Percentiles rank a stretch among this genome's conserved stretches.
Evolutionary conservation across 2,888 invertebrate genomes (phyloP).

Genomic region (Tiliacea aurago): DNA sequence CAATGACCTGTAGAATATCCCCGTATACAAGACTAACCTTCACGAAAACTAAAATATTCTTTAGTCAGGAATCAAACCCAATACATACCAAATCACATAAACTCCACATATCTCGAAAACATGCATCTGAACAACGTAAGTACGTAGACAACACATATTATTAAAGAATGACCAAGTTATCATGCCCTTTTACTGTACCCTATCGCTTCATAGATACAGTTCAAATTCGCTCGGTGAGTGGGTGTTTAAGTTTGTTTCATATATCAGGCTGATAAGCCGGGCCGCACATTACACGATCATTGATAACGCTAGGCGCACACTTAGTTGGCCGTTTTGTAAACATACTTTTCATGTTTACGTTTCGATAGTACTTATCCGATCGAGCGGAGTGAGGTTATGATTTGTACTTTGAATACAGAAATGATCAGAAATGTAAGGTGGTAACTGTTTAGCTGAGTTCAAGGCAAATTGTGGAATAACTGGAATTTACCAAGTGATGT

Average conservation of each 20-base stretch:
- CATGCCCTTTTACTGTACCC: background rate
- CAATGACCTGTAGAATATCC: background rate
- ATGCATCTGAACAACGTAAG: constrained; percentile 35
- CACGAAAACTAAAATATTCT: background rate
- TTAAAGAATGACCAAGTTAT: constrained; percentile 27
- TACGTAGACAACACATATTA: constrained; percentile 30
- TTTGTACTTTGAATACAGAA: constrained; percentile 23
- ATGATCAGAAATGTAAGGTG: background rate
- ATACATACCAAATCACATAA: constrained; percentile 28
- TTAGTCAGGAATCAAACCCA: constrained; percentile 21
- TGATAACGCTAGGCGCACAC: constrained; percentile 64
- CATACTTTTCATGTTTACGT: constrained; percentile 63
- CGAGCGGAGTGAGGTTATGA: constrained; percentile 57
- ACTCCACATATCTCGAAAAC: constrained; percentile 45
- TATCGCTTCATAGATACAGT: background rate
- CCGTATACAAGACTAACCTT: background rate
- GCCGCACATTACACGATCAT: constrained; percentile 62
- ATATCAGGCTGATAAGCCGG: constrained; percentile 56
- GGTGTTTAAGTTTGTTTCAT: constrained; percentile 19
- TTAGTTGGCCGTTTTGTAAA: constrained; percentile 66
- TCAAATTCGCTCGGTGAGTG: background rate
- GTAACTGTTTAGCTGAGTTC: background rate
- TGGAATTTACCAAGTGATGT: background rate
- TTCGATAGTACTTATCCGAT: constrained; percentile 56
- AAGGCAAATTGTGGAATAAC: background rate